phyloP scores from a whole-genome alignment of 2,113 vertebrate species.

The Zapus hudsonius region DNA sequence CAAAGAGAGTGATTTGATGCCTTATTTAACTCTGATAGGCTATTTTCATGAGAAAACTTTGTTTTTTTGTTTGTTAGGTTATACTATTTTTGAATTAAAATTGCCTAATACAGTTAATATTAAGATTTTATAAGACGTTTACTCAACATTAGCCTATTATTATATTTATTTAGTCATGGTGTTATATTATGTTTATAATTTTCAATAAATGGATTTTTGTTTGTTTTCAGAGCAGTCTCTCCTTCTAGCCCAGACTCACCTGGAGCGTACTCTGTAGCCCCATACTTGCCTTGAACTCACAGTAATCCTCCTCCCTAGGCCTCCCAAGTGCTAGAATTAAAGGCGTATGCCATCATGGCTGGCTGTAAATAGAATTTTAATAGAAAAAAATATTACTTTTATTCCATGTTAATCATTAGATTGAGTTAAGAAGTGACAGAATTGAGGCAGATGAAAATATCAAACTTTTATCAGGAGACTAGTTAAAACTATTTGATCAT shows the following conservation, averaged over 20 bases:
- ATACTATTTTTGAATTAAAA: conserved; percentile 48
- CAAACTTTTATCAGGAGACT: conserved; percentile 78
- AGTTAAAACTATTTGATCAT: conserved; percentile 79
- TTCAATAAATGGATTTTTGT: conserved; percentile 30
- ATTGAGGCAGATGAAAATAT: conserved; percentile 76
- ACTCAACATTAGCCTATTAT: conserved; percentile 59
- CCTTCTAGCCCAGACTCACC: no score
- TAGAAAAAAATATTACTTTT: conserved; percentile 68
- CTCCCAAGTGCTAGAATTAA: no score
- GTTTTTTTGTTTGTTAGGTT: conserved; percentile 21
- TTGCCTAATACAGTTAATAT: conserved; percentile 26
- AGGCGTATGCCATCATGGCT: no score
- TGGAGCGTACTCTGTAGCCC: no score
- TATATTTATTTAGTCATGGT: conserved; percentile 57
- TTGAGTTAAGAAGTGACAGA: conserved; percentile 71
- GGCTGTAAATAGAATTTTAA: conserved; percentile 63
- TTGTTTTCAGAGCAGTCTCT: no score
- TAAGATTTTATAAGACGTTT: conserved; percentile 50
- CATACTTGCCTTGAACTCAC: no score
- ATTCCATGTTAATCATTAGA: conserved; percentile 75
- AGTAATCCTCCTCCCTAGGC: no score
- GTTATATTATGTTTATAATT: conserved; percentile 60
- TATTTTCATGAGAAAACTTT: conserved; percentile 37
- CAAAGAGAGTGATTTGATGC: not conserved
- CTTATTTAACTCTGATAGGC: conserved; percentile 31